Conservation (phyloP, 2,888 invertebrate genomes). For the Spatulosminthurus flaviceps region DNA sequence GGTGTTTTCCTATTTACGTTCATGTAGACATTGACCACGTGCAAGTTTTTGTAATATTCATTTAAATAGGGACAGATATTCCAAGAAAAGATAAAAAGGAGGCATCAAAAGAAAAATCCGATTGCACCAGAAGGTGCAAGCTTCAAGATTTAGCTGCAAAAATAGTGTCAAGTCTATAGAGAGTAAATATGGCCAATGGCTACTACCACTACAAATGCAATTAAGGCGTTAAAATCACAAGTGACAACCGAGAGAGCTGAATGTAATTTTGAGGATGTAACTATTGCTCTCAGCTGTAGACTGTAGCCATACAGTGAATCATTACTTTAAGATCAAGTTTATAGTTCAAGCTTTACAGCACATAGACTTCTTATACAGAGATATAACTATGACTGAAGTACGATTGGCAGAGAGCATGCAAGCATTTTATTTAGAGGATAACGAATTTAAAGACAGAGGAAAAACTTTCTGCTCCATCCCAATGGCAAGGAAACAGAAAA, state of each 20-base stretch:
- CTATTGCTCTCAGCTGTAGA: neutral
- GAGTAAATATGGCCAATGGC: constrained; percentile 13
- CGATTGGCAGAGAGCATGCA: neutral
- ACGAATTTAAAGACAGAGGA: neutral
- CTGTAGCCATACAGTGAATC: no score
- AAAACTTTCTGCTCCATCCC: neutral
- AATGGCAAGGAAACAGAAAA: constrained; percentile 2
- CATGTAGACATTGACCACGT: no score
- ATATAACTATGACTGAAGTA: neutral
- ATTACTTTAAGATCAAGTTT: no score
- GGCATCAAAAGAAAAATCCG: no score
- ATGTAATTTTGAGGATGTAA: neutral
- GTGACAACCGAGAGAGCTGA: neutral
- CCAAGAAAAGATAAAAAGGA: no score
- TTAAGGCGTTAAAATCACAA: neutral
- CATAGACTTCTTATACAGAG: no score
- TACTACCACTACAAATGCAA: no score
- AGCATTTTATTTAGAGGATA: neutral
- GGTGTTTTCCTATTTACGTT: no score
- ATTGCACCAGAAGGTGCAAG: no score
- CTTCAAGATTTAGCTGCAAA: neutral
- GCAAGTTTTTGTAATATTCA: no score
- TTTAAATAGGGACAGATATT: no score
- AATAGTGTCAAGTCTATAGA: neutral
- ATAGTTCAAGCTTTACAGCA: no score